Conservation (phyloP, 2,888 invertebrate genomes). For the Tetrapedia diversipes region DNA sequence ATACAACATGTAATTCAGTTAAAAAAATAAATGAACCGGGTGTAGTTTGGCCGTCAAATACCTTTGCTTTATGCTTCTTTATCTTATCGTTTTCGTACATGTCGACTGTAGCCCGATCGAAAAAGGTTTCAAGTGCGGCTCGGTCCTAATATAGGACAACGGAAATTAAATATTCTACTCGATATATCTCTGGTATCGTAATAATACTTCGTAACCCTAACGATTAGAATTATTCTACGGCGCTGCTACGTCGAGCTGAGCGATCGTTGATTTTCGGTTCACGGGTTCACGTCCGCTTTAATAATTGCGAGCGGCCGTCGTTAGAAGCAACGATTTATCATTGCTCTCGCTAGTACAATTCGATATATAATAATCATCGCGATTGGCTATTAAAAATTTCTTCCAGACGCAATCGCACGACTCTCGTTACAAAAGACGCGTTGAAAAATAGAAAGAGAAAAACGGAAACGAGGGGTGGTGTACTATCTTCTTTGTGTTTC, state of each 20-base stretch:
- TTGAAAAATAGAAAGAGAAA: background rate
- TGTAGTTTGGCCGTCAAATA: no score
- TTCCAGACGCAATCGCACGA: slow-evolving; percentile 2
- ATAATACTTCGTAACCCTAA: slow-evolving; percentile 19
- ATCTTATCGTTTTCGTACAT: background rate
- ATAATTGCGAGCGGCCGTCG: no score
- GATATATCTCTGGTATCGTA: slow-evolving; percentile 26
- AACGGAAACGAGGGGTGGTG: background rate
- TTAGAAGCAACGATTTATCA: no score
- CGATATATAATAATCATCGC: background rate
- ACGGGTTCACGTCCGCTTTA: background rate
- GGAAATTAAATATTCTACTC: slow-evolving; percentile 22
- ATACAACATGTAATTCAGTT: no score
- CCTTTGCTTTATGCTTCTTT: background rate
- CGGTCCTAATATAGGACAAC: slow-evolving; percentile 51
- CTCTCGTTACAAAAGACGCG: slow-evolving; percentile 12
- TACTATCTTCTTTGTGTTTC: no score
- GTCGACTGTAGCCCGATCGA: slow-evolving; percentile 8
- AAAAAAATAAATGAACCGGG: no score
- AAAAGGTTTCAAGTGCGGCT: slow-evolving; percentile 5
- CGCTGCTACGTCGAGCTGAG: slow-evolving; percentile 8
- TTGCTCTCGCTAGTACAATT: background rate
- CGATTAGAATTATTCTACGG: slow-evolving; percentile 28
- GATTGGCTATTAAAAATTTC: background rate
- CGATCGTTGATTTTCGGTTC: background rate